Evolutionary conservation across 30 jellyfish, hydroid and myxozoan species (phyloP), one percentile per base, ranked within the genome.

Genomic region (Rhopilema esculentum): DNA sequence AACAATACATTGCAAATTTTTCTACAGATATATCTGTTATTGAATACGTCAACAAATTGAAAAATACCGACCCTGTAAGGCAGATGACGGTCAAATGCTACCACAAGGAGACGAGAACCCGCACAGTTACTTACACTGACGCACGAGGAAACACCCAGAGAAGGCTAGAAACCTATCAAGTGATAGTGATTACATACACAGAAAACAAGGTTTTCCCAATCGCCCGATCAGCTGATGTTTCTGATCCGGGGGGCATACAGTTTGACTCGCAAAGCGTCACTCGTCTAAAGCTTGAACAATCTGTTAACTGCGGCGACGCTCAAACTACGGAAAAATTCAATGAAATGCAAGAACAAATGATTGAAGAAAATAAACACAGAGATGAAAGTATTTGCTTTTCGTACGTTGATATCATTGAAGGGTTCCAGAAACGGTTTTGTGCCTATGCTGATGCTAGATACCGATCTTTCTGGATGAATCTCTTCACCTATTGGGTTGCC

Each of bases 401-500:
- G 1, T 63, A 15, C 29, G 65, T 25, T 4, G 74, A 27, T 32
- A 66, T 22, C 28, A 75, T 89, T 52, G 88, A 52, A 8, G 97
- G 97, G 1, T 89, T 89, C 70, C 49, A 82, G 75, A 57, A 89
- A 74, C 40, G 86, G 7, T 30, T 89, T 15, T 63, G 83, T 48
- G 93, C 88, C 27, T 89, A 71, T 70, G 68, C 69, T 61, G 92
- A 88, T 32, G 49, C 66, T n/a, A 69, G 62, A 27, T 22, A 70
- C 18, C 32, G 30, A 22, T 85, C 89, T 6, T 89, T 67, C 24
- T 89, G 97, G 97, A 66, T 81, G 93, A 89, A 89, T 74, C 12
- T 40, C 4, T 29, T 62, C 32, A 57, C 74, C 21, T 89, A 7
- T 57, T 73, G 85, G 97, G 19, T 89, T 25, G 66, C 90, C 17